Percentiles rank a stretch among this genome's conserved stretches.
phyloP scores from a whole-genome alignment of 2,113 vertebrate genomes.

The Rhipidura dahli region DNA sequence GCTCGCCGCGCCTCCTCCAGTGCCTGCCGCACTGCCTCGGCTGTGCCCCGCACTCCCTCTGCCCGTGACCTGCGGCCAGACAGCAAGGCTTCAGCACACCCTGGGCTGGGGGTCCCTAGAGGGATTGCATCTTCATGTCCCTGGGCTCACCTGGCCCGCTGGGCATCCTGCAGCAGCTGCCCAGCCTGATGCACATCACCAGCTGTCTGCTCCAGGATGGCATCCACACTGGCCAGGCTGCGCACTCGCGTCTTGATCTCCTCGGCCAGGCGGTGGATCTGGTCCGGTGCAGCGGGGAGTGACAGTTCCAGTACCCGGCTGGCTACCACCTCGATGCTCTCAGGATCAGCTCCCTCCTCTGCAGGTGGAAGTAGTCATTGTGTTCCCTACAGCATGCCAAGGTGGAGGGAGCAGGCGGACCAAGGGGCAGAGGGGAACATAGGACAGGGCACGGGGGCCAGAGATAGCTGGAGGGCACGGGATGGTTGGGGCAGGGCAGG shows the following conservation, averaged over 20 bases:
- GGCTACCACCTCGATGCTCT: constrained; percentile 92
- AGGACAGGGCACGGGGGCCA: background rate
- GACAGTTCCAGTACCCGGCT: constrained; percentile 89
- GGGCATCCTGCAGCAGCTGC: constrained; percentile 86
- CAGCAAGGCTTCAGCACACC: fast-evolving
- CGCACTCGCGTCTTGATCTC: constrained; percentile 90
- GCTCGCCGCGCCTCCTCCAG: constrained; percentile 82
- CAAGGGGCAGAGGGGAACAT: background rate
- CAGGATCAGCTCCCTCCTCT: constrained; percentile 96
- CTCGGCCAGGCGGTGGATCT: constrained; percentile 86
- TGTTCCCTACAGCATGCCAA: fast-evolving
- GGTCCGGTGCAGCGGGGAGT: constrained; percentile 88
- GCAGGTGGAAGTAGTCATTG: background rate
- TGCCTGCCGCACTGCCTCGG: constrained; percentile 81
- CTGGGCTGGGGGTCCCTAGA: fast-evolving
- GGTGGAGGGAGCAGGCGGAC: background rate
- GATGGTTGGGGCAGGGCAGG: background rate
- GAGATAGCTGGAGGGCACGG: background rate
- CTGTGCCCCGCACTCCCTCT: constrained; percentile 82
- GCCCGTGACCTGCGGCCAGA: constrained; percentile 73
- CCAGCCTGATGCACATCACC: constrained; percentile 84
- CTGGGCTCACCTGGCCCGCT: constrained; percentile 80
- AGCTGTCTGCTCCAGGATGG: constrained; percentile 87
- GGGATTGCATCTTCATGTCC: fast-evolving
- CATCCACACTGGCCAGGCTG: constrained; percentile 90